Evolutionary conservation across 2,797 vertebrate species (phyloP).

Genomic region (Prunella strophiata): DNA sequence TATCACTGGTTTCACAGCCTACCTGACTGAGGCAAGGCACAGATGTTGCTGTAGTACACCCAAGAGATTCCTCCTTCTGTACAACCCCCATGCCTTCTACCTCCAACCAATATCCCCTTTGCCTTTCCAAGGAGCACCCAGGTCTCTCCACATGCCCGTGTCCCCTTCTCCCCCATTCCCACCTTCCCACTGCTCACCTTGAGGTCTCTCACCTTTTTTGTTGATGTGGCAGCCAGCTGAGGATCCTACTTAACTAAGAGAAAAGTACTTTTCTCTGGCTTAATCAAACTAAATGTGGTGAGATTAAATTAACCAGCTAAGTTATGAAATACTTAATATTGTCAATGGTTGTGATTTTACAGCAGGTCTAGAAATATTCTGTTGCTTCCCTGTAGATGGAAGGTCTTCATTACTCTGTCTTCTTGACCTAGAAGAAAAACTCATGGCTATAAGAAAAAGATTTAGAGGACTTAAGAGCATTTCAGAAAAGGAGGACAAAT

Average conservation of each 20-base stretch:
- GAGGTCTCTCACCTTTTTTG: not conserved
- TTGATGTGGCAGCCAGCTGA: not conserved
- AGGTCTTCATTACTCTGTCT: not conserved
- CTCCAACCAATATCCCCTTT: not conserved
- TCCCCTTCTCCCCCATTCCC: not conserved
- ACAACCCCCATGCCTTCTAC: not conserved
- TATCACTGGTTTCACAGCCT: not conserved
- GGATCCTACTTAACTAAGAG: not conserved
- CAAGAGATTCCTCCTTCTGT: not conserved
- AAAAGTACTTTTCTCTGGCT: not conserved
- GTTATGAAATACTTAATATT: not conserved
- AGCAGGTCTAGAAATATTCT: not conserved
- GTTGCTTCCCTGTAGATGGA: not conserved
- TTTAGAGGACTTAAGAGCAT: not conserved
- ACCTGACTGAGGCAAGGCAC: not conserved
- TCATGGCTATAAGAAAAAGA: not conserved
- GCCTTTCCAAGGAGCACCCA: not conserved
- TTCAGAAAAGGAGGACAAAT: not conserved
- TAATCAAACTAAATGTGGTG: not conserved
- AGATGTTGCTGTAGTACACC: not conserved
- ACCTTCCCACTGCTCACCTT: not conserved
- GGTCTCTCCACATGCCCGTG: accelerated
- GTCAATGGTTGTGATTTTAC: not conserved
- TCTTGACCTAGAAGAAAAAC: not conserved
- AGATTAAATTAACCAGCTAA: not conserved